These are phyloP conservation scores for Diorhabda sublineata DNA, from an alignment of 1,140 invertebrate genomes.

Conservation along the genomic window DNA sequence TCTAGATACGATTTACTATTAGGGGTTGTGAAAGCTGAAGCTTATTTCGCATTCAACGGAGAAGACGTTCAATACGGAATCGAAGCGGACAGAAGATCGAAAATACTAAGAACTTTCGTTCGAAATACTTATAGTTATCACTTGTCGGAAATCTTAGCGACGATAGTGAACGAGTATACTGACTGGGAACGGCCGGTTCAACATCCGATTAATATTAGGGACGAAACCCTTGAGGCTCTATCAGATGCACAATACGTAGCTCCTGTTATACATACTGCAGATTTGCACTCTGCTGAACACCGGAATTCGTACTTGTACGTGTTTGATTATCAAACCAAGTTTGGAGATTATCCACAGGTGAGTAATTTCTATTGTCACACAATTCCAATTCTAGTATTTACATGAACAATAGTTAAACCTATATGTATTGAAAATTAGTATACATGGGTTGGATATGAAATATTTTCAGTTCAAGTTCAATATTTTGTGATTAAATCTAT, in stretches of 20 bases:
- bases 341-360: slow-evolving; percentile 85
- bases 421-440: no score
- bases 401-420: no score
- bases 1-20: slow-evolving; percentile 89
- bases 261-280: slow-evolving; percentile 85
- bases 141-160: slow-evolving; percentile 77
- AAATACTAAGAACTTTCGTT: slow-evolving; percentile 87
- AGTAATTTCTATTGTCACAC: slow-evolving; percentile 36
- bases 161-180: slow-evolving; percentile 94
- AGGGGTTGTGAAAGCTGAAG: slow-evolving; percentile 82
- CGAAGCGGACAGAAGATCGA: slow-evolving; percentile 74
- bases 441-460: no score
- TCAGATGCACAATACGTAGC: slow-evolving; percentile 92
- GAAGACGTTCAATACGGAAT: slow-evolving; percentile 91
- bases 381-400: no score
- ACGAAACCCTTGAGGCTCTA: slow-evolving; percentile 89
- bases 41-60: slow-evolving; percentile 84
- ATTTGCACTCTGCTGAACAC: slow-evolving; percentile 81
- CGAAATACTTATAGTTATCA: slow-evolving; percentile 87
- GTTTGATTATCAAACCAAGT: slow-evolving; percentile 91
- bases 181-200: slow-evolving; percentile 93
- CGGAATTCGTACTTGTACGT: slow-evolving; percentile 87
- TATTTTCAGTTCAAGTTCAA: no score
- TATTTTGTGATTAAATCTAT: no score
- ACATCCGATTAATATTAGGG: slow-evolving; percentile 88